Conservation (phyloP, 2,888 invertebrate genomes). For the Mesochorus sp. region DNA sequence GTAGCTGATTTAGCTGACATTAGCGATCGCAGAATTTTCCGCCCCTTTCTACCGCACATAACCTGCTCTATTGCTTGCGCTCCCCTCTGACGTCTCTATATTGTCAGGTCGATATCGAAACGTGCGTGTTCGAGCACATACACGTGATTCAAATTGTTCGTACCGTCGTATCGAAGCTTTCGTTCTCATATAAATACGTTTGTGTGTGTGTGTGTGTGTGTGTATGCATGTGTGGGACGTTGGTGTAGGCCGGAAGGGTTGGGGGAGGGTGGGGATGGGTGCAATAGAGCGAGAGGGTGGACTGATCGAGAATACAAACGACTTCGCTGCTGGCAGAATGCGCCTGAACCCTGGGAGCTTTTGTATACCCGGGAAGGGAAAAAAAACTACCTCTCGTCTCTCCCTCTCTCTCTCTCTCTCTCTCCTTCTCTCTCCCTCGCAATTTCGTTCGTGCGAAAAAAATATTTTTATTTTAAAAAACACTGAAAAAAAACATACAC, state of each 20-base stretch:
- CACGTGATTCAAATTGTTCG: slow-evolving; percentile 37
- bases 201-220: not conserved
- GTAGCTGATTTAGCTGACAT: slow-evolving; percentile 22
- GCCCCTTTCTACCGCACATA: slow-evolving; percentile 20
- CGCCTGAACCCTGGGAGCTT: slow-evolving; percentile 35
- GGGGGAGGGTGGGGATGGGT: slow-evolving; percentile 4
- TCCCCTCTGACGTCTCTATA: slow-evolving; percentile 27
- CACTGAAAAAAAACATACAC: slow-evolving; percentile 7
- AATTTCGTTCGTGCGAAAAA: slow-evolving; percentile 42
- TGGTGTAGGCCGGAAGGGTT: slow-evolving; percentile 59
- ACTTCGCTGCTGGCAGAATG: slow-evolving; percentile 46
- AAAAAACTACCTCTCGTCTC: not conserved
- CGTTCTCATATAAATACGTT: no score
- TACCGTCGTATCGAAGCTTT: slow-evolving; percentile 24
- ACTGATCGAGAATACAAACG: slow-evolving; percentile 54
- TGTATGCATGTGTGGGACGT: not conserved
- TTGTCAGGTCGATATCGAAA: slow-evolving; percentile 50
- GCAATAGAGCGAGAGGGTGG: slow-evolving; percentile 36
- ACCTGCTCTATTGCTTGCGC: not conserved
- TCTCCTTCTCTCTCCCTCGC: slow-evolving; percentile 22
- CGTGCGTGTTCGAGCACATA: slow-evolving; percentile 38
- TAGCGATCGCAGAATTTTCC: slow-evolving; percentile 11
- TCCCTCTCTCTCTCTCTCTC: slow-evolving; percentile 12
- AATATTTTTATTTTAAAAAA: no score
- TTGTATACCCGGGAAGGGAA: slow-evolving; percentile 38